Evolutionary conservation across 2,797 vertebrate species (phyloP), one percentile per base, ranked within the genome.

Genomic region (Acanthurus lineatus): DNA sequence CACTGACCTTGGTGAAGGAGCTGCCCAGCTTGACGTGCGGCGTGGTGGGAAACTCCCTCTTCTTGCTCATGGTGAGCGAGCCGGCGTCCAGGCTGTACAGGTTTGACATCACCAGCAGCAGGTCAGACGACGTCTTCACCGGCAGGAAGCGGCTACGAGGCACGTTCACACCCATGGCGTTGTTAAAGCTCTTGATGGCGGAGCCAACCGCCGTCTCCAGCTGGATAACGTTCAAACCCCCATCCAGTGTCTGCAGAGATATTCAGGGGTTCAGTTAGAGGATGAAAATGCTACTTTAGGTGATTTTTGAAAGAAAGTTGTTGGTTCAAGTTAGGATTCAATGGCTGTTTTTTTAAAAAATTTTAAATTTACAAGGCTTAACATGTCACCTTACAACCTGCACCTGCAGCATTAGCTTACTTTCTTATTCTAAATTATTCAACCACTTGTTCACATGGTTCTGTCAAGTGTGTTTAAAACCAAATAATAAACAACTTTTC

Each of bases 191-290:
- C 94, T 99, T 99, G 89, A 99, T 96, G 81, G 98, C 98, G 38
- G 98, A 97, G 32, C 98, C 98, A n/a, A 99, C 98, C 0, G 98
- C 98, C 0, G 98, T 99, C 94, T 99, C 98, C 94, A 99, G 83
- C 94, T 99, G 98, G 91, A 99, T 96, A 47, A 99, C 95, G 28
- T 99, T 99, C 92, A 97, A 92, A 17, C 97, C 98, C 28, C 97
- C 97, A 53, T 98, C 97, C 92, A 99, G 82, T 1, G 97, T 99
- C 98, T 99, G 90, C 20, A 83, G 87, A 74, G 56, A 58, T 45
- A 14, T 38, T 45, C 15, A 51, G 45, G 16, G 54, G 10, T 35
- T 48, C 0, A 28, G 25, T 16, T 17, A 38, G 5, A 28, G 57
- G 10, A 17, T 20, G 51, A 77, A 56, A 75, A 3, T 0, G 22